Evolutionary conservation across 2,797 vertebrate species (phyloP).

Genomic region (Streptopelia turtur): DNA sequence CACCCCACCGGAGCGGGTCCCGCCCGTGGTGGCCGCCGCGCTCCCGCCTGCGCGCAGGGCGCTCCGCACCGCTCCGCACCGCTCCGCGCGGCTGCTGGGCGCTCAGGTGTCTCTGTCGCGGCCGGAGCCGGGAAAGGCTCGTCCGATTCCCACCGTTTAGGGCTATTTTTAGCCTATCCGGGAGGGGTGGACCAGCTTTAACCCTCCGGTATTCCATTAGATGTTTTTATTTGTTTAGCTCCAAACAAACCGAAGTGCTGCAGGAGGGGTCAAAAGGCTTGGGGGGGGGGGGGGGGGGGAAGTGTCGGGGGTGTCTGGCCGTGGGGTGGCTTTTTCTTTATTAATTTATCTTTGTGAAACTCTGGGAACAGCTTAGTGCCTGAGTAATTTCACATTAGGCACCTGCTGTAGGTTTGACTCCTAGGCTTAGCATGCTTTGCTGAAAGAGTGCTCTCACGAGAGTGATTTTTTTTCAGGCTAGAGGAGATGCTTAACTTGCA

Average conservation of each 20-base stretch:
- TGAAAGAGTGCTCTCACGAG: background rate
- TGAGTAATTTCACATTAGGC: background rate
- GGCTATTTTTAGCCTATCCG: background rate
- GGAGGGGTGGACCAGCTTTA: background rate
- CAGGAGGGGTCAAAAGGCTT: background rate
- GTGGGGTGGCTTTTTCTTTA: background rate
- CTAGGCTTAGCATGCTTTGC: background rate
- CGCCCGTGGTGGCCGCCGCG: background rate
- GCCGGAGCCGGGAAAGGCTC: background rate
- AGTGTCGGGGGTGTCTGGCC: background rate
- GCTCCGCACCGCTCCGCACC: background rate
- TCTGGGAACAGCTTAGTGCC: background rate
- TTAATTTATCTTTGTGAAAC: background rate
- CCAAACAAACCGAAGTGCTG: background rate
- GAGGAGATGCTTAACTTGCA: background rate
- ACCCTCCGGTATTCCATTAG: background rate
- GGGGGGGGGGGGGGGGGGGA: rapidly evolving
- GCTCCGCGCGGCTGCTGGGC: background rate
- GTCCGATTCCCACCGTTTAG: background rate
- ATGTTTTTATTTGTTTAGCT: background rate
- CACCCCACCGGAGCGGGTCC: background rate
- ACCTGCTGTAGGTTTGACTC: conserved; percentile 2
- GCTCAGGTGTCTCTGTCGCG: background rate
- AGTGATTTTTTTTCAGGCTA: background rate
- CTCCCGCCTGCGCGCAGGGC: background rate